phyloP scores from a whole-genome alignment of 2,888 invertebrate genomes.

The Drosophila lutescens region DNA sequence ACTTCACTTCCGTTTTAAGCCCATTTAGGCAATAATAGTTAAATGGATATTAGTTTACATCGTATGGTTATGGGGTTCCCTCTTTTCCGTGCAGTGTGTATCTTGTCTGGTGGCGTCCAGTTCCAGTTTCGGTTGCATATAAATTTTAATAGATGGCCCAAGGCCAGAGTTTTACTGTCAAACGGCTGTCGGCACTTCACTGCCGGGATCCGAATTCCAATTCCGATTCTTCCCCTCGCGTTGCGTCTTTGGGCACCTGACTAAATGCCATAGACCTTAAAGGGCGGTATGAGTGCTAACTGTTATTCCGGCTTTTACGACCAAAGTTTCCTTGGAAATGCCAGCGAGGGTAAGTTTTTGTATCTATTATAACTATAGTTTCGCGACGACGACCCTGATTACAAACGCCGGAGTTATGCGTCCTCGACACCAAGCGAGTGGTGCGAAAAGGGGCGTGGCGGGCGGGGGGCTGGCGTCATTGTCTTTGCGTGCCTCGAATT shows the following conservation, averaged over 20 bases:
- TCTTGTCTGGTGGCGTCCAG: conserved; percentile 20
- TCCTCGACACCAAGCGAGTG: conserved; percentile 63
- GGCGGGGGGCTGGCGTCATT: conserved; percentile 61
- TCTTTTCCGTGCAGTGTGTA: conserved; percentile 18
- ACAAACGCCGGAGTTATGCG: conserved; percentile 41
- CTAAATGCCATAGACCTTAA: conserved; percentile 33
- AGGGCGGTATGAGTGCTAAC: conserved; percentile 39
- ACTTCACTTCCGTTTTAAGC: conserved; percentile 5
- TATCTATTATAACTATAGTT: conserved; percentile 56
- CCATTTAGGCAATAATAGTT: conserved; percentile 8
- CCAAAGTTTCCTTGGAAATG: conserved; percentile 74
- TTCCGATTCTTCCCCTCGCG: not conserved
- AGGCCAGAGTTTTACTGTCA: conserved; percentile 47
- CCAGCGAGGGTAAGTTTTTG: conserved; percentile 27
- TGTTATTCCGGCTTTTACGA: conserved; percentile 60
- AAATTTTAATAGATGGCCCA: conserved; percentile 47
- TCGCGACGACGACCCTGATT: conserved; percentile 39
- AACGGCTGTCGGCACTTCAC: conserved; percentile 47
- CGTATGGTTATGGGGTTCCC: conserved; percentile 2
- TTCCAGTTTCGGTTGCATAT: conserved; percentile 25
- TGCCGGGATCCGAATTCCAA: conserved; percentile 15
- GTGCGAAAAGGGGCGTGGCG: conserved; percentile 47
- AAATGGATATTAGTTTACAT: conserved; percentile 18
- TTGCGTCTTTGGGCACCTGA: conserved; percentile 22
- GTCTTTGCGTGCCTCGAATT: conserved; percentile 49